Conservation (phyloP, 2,797 vertebrate genomes). For the Pipistrellus pygmaeus region DNA sequence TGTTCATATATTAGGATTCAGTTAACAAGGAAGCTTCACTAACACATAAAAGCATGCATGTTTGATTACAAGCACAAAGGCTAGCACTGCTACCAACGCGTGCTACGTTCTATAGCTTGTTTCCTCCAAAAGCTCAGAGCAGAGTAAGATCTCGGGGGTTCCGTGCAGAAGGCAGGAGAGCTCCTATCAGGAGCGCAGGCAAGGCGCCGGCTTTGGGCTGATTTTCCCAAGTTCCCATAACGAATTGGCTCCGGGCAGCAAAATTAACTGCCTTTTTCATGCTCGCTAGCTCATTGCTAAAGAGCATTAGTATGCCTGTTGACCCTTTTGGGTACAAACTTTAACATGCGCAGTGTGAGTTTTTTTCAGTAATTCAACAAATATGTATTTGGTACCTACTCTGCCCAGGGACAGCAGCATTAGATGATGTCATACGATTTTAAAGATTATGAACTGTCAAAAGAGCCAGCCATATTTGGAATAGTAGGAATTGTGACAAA, state of each 20-base stretch:
- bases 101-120: not conserved
- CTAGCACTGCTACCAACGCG: not conserved
- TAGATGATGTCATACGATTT: not conserved
- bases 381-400: not conserved
- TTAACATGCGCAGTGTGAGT: conserved; percentile 7
- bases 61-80: not conserved
- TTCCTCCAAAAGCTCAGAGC: conserved; percentile 36
- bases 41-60: not conserved
- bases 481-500: not conserved
- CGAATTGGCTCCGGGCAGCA: not conserved
- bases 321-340: not conserved
- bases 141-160: conserved; percentile 12
- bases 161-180: not conserved
- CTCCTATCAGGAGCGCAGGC: conserved; percentile 7
- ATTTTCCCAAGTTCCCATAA: conserved; percentile 40
- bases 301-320: not conserved
- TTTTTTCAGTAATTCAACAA: conserved; percentile 22
- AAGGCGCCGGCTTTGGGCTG: not conserved
- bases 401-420: not conserved
- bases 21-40: conserved; percentile 5
- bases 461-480: not conserved
- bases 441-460: conserved; percentile 1
- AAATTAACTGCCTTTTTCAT: conserved; percentile 46
- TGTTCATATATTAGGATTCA: not conserved
- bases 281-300: conserved; percentile 29